Base-by-base conservation (phyloP, 2,113 vertebrate genomes). In the Chamaea fasciata region DNA sequence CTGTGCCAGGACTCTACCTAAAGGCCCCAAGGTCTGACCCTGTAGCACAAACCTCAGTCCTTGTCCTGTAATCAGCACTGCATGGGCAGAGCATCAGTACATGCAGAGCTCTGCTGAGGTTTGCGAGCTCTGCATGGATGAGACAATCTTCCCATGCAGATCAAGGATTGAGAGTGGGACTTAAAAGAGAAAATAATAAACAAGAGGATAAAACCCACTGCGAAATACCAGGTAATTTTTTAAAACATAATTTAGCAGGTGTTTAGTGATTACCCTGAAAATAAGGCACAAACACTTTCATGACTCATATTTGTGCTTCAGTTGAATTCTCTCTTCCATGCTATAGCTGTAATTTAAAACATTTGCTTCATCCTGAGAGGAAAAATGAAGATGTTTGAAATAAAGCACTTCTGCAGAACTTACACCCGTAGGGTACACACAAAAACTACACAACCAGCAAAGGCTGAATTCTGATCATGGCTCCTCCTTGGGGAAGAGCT, bases 261-360 rank as follows among this genome's bases (percentile, higher is more conserved):
- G 94, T 91, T 96, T 94, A 90, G 92, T 90, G 93, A 95, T 93
- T 88, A 96, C 68, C 33, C 93, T 88, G 85, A 86, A 95, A 94
- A 96, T 76, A 91, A 94, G 56, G 49, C 73, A 91, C 6, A 19
- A 94, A 89, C 37, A 52, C 47, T 91, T 94, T 89, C 83, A 91
- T 97, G 89, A 95, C 92, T 94, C 94, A 96, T 92, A 82, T 49
- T 64, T 82, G 56, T 69, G 53, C 56, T 96, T 96, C 78, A 94
- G 80, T 76, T 71, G 81, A 92, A 96, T 88, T 68, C 37, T 84
- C 22, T 82, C 44, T 89, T 87, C 85, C 65, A 59, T 81, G 53
- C 44, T 84, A 42, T 41, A 94, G 79, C 64, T 94, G 73, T 67
- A 92, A 95, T 94, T 90, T 94, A 83, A 96, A 94, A 85, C 47